Base-by-base conservation (phyloP, 2,113 vertebrate genomes). In the Malurus melanocephalus region DNA sequence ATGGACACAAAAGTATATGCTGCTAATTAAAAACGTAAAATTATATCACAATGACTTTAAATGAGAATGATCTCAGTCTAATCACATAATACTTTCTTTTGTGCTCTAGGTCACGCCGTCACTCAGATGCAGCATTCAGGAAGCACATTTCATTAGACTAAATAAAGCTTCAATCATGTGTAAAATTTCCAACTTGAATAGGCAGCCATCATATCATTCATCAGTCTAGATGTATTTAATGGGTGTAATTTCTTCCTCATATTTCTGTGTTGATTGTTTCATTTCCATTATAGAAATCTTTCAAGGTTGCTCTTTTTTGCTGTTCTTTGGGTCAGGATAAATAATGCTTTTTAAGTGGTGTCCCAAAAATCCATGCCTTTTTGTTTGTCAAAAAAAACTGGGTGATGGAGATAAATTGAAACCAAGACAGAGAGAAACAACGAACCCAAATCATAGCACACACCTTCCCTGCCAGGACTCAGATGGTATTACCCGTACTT, bases 121-220 rank as follows among this genome's bases (percentile, higher is more conserved):
- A 98, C 96, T 98, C 97, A 98, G 97, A 98, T 97, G 97, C 97
- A 98, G 98, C 98, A 98, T 98, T 98, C 98, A 98, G 98, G 98
- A 99, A 98, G 97, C 98, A 97, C 97, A 97, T 98, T 99, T 99
- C 98, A 99, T 98, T 99, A 98, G 98, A 98, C 98, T 97, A 98
- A 99, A 98, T 98, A 98, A 98, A 98, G 98, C 98, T 98, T 98
- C 98, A 98, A 99, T 98, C 98, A 98, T 98, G 98, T 99, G 98
- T 99, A 98, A 99, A 99, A 98, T 98, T 97, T 98, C 97, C 98
- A 98, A 94, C 97, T 98, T 98, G 98, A 99, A 98, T 98, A 97
- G 98, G 96, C 97, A 96, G 96, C 96, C 98, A 97, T 98, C 98
- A 97, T 98, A 98, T 99, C 98, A 98, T 96, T 99, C 98, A 98